A percentile compares a stretch with the other conserved stretches of the same genome.
Evolutionary conservation across 2,113 vertebrate species (phyloP).

Genomic region (Gobiocypris rarus): DNA sequence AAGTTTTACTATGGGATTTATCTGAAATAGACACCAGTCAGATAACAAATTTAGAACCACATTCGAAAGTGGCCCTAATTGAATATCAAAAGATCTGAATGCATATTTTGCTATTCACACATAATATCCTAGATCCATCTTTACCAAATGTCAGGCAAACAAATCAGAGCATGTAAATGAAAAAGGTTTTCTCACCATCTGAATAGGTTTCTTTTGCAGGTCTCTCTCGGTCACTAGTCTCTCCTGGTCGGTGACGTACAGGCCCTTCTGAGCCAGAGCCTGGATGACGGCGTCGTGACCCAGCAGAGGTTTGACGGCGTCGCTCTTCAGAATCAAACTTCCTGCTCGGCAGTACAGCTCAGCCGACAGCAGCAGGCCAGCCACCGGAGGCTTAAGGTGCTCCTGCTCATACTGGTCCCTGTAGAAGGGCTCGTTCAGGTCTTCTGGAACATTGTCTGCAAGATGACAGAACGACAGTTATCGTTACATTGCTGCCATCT

Average conservation of each 20-base stretch:
- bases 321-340: constrained; percentile 90
- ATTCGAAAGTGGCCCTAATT: background rate
- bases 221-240: constrained; percentile 92
- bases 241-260: constrained; percentile 95
- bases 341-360: constrained; percentile 95
- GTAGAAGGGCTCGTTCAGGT: constrained; percentile 92
- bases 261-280: constrained; percentile 92
- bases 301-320: constrained; percentile 86
- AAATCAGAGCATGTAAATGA: background rate
- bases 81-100: background rate
- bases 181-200: constrained; percentile 85
- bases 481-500: background rate
- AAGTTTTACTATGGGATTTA: background rate
- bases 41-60: background rate
- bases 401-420: constrained; percentile 98
- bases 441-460: constrained; percentile 89
- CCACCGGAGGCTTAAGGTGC: constrained; percentile 94
- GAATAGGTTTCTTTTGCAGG: constrained; percentile 91
- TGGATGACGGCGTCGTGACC: constrained; percentile 96
- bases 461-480: background rate
- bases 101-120: background rate
- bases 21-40: background rate
- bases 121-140: background rate
- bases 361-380: constrained; percentile 89
- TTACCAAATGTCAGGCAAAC: no score